Evolutionary conservation across 2,113 vertebrate species (phyloP).

Genomic region (Silurus glanis): DNA sequence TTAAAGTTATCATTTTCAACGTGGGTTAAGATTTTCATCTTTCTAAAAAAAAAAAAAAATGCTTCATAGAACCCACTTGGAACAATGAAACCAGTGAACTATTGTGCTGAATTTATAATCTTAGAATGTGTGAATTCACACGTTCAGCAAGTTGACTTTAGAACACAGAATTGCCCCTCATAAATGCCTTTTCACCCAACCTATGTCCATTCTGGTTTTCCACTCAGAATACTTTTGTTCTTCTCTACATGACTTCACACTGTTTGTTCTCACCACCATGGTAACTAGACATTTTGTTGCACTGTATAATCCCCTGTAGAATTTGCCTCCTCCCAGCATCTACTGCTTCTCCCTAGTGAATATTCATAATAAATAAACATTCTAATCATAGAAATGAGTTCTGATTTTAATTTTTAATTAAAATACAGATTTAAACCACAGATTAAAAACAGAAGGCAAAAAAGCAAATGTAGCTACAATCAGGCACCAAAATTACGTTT

Average conservation of each 20-base stretch:
- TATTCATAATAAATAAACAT: slow-evolving; percentile 33
- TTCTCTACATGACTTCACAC: slow-evolving; percentile 16
- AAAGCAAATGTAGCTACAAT: slow-evolving; percentile 80
- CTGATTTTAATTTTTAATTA: slow-evolving; percentile 75
- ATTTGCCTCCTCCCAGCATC: neutral
- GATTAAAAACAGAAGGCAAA: slow-evolving; percentile 79
- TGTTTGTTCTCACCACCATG: neutral
- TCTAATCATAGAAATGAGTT: slow-evolving; percentile 30
- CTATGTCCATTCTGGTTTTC: slow-evolving; percentile 3
- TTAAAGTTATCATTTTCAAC: neutral
- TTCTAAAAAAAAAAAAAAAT: neutral
- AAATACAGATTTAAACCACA: slow-evolving; percentile 79
- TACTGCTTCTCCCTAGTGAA: slow-evolving; percentile 5
- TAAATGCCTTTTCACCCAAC: slow-evolving; percentile 20
- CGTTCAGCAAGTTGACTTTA: slow-evolving; percentile 15
- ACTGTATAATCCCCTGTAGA: neutral
- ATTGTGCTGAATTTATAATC: neutral
- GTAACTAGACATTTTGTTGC: neutral
- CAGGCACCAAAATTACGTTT: slow-evolving; percentile 78
- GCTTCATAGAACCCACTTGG: neutral
- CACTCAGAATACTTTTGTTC: neutral
- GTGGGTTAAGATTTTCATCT: neutral
- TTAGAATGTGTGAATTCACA: slow-evolving; percentile 10
- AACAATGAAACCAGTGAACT: neutral
- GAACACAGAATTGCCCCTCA: neutral